Percentiles rank a stretch among this genome's conserved stretches.
Conservation (phyloP, 1,140 invertebrate genomes). For the Idris sp. region DNA sequence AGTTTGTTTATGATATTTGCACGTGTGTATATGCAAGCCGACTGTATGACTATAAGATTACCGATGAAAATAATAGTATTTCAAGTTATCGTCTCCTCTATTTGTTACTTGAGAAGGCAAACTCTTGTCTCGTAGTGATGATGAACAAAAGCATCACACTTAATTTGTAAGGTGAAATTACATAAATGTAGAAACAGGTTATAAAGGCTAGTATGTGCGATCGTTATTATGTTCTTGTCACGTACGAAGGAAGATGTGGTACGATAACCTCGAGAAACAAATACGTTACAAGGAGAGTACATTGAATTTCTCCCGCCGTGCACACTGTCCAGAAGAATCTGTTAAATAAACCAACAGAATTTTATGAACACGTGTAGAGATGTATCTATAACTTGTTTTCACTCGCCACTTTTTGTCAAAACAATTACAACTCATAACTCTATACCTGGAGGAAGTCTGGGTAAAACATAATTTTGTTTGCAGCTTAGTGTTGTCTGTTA, state of each 20-base stretch:
- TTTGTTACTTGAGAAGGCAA: conserved; percentile 47
- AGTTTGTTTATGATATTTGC: conserved; percentile 13
- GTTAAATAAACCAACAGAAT: conserved; percentile 59
- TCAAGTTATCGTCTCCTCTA: conserved; percentile 44
- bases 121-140: conserved; percentile 47
- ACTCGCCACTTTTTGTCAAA: conserved; percentile 57
- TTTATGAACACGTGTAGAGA: conserved; percentile 54
- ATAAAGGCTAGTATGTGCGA: conserved; percentile 65
- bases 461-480: no score
- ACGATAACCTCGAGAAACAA: conserved; percentile 72
- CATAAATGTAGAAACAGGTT: conserved; percentile 71
- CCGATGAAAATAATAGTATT: conserved; percentile 52
- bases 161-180: conserved; percentile 68
- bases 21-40: not conserved
- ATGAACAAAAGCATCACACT: conserved; percentile 63
- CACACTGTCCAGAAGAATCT: conserved; percentile 50
- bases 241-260: conserved; percentile 70
- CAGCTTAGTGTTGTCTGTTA: no score
- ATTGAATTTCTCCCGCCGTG: conserved; percentile 62
- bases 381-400: conserved; percentile 56
- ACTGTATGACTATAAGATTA: conserved; percentile 39
- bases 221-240: conserved; percentile 73
- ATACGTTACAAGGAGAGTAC: conserved; percentile 69
- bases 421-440: conserved; percentile 48
- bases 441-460: no score